Evolutionary conservation across 2,113 vertebrate genomes (phyloP).

Genomic region (Odontesthes bonariensis): DNA sequence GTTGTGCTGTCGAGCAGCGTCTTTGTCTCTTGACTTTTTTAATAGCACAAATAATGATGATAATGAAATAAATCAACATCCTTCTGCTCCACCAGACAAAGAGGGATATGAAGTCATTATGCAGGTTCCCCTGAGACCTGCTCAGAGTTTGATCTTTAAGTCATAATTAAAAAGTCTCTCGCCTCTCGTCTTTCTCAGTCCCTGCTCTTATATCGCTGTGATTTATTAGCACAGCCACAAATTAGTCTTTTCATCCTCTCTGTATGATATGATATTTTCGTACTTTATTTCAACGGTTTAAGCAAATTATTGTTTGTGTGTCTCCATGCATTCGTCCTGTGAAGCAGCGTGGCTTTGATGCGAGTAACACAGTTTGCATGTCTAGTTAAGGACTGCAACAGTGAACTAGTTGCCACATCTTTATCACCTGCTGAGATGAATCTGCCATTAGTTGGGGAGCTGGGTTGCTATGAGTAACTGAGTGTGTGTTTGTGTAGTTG

Average conservation of each 20-base stretch:
- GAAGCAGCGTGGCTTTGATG: slow-evolving; percentile 31
- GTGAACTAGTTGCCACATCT: slow-evolving; percentile 9
- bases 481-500: slow-evolving; percentile 8
- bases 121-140: slow-evolving; percentile 74
- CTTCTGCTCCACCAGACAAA: slow-evolving; percentile 40
- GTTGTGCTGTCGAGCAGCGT: not conserved
- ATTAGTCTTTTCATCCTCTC: slow-evolving; percentile 35
- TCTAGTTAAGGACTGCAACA: slow-evolving; percentile 26
- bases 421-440: slow-evolving; percentile 48
- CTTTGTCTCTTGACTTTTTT: slow-evolving; percentile 43
- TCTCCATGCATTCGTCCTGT: not conserved
- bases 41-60: slow-evolving; percentile 43
- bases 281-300: slow-evolving; percentile 59
- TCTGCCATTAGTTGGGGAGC: slow-evolving; percentile 20
- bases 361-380: slow-evolving; percentile 8
- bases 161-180: slow-evolving; percentile 85
- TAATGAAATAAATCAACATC: slow-evolving; percentile 43
- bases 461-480: slow-evolving; percentile 15
- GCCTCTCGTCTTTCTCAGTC: slow-evolving; percentile 64
- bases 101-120: slow-evolving; percentile 73
- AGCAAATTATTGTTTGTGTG: slow-evolving; percentile 33
- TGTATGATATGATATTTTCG: slow-evolving; percentile 39
- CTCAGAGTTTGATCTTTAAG: slow-evolving; percentile 80
- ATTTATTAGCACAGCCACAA: slow-evolving; percentile 76
- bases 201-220: slow-evolving; percentile 68